Evolutionary conservation across 2,113 vertebrate species (phyloP), one percentile per base, ranked within the genome.

Genomic region (Pluvialis apricaria): DNA sequence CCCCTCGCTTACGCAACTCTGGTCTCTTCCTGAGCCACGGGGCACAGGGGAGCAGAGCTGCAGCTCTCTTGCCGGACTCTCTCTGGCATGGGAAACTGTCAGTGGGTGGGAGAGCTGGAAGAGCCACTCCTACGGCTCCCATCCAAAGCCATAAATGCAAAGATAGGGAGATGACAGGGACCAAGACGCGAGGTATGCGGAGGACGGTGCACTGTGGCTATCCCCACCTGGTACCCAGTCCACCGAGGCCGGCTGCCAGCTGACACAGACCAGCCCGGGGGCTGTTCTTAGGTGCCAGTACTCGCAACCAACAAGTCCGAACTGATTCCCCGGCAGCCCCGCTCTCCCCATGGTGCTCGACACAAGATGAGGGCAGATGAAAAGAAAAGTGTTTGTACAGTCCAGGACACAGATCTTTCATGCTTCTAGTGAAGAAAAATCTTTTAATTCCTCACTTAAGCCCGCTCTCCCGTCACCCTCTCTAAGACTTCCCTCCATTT

Each of bases 181-280:
- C 38, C 34, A 4, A 28, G 60, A 12, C 9, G 57, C 3, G 9
- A 29, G 22, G 42, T 9, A 0, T 12, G 57, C 0, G 44, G 47
- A 11, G 75, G 9, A 13, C 1, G 20, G 36, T 1, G 0, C 9
- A 0, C 22, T 22, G 47, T 0, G 61, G 77, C 24, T 5, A 0
- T 9, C 31, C 60, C 64, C 64, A 7, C 9, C 58, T 3, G 34
- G 82, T 49, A 11, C 58, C 79, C 10, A 2, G 51, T 4, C 10
- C 44, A 0, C 38, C 21, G 2, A 6, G 57, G 62, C 76, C 71
- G 8, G 54, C 49, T 29, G 88, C 71, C 92, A 4, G 84, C 11
- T 14, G 93, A 19, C 82, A 84, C 81, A 13, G 82, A 36, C 13
- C 71, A 1, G 64, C 86, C 83, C 58, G 22, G 42, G 15, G 21